phyloP scores from a whole-genome alignment of 1,140 invertebrate species.

The Drosophila pectinifera region DNA sequence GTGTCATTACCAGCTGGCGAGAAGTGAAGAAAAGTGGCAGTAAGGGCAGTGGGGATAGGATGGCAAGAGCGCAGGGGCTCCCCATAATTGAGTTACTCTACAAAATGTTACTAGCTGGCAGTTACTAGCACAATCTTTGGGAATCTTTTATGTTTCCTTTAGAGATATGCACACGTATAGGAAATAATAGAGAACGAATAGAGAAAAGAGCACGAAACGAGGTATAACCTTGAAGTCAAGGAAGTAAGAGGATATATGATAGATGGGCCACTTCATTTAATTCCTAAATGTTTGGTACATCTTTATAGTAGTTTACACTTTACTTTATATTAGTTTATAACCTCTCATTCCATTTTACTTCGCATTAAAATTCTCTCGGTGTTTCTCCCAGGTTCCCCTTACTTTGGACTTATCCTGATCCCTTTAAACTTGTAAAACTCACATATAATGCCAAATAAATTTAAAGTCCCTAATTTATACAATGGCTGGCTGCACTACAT shows the following conservation, averaged over 20 bases:
- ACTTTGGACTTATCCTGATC: neutral
- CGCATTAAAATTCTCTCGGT: too few species aligned
- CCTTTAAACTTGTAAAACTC: neutral
- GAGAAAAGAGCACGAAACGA: neutral
- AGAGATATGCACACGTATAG: neutral
- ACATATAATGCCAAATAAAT: slow-evolving; percentile 6
- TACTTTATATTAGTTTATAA: too few species aligned
- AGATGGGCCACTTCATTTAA: too few species aligned
- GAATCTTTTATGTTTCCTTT: slow-evolving; percentile 4
- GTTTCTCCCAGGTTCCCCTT: too few species aligned
- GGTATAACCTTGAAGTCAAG: neutral
- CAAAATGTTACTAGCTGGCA: slow-evolving; percentile 5
- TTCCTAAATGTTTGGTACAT: too few species aligned
- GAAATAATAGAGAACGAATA: neutral
- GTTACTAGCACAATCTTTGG: neutral
- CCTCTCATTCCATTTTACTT: neutral
- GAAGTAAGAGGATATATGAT: neutral
- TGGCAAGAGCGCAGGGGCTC: neutral
- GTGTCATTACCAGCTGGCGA: slow-evolving; percentile 45
- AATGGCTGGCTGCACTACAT: neutral
- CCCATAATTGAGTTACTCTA: slow-evolving; percentile 6
- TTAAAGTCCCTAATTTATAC: slow-evolving; percentile 1
- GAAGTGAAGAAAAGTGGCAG: slow-evolving; percentile 11
- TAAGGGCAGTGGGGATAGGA: neutral
- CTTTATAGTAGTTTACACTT: too few species aligned